A percentile compares a stretch with the other conserved stretches of the same genome.
These are phyloP conservation scores for Epicampocera succincta DNA, from an alignment of 2,888 invertebrate species.

Conservation along the genomic window DNA sequence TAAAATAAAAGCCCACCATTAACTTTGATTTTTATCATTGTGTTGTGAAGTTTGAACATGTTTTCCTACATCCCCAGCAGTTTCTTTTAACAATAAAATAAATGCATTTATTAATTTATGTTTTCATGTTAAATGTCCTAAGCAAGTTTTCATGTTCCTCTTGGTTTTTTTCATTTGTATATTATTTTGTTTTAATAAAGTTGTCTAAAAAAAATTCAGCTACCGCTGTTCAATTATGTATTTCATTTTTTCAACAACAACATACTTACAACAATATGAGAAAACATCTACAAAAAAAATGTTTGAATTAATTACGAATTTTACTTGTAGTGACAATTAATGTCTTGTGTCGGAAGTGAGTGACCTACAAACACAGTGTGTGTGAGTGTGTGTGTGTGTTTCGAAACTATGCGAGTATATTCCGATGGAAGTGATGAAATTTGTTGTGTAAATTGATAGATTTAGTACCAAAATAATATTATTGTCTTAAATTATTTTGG, in stretches of 20 bases:
- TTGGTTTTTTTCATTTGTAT: not conserved
- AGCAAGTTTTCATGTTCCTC: constrained; percentile 4
- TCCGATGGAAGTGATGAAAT: too few species aligned
- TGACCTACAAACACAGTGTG: too few species aligned
- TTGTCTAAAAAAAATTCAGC: constrained; percentile 29
- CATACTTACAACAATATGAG: constrained; percentile 21
- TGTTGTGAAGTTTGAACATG: constrained; percentile 3
- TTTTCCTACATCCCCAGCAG: constrained; percentile 14
- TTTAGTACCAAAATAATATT: too few species aligned
- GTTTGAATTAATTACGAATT: not conserved
- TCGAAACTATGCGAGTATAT: too few species aligned
- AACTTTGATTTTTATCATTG: constrained; percentile 42
- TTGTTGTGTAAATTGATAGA: too few species aligned
- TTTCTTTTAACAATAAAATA: constrained; percentile 5
- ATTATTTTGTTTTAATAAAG: constrained; percentile 28
- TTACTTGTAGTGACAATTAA: not conserved
- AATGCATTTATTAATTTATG: constrained; percentile 22
- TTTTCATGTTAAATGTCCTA: constrained; percentile 20
- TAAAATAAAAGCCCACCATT: constrained; percentile 31
- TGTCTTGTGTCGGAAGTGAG: too few species aligned
- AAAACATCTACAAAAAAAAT: not conserved
- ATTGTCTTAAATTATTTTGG: too few species aligned
- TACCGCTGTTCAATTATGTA: constrained; percentile 32
- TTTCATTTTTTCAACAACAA: constrained; percentile 8
- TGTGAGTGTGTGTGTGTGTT: too few species aligned